Conservation (phyloP, 2,113 vertebrate species). For the Xiphophorus hellerii region DNA sequence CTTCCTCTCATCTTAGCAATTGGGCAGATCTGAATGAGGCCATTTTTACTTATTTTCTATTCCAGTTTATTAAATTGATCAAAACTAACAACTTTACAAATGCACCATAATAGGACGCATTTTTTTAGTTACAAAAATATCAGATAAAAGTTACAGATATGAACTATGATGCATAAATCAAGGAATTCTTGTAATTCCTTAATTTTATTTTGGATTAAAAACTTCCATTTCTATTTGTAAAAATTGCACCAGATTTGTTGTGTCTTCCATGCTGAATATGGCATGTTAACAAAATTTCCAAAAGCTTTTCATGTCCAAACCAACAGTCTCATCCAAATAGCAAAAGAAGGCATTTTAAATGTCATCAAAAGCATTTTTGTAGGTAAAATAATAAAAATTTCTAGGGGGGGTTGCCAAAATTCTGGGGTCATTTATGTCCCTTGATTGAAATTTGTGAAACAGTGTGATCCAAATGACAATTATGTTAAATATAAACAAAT, state of each 20-base stretch:
- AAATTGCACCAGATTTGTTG: not conserved
- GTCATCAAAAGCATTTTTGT: not conserved
- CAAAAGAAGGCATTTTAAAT: not conserved
- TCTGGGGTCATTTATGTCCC: not conserved
- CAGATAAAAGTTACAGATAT: not conserved
- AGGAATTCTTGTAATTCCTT: not conserved
- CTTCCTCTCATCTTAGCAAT: constrained; percentile 8
- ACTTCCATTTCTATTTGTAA: not conserved
- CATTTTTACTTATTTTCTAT: not conserved
- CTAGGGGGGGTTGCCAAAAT: not conserved
- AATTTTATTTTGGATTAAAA: not conserved
- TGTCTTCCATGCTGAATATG: not conserved
- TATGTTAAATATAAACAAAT: not conserved
- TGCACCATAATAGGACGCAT: not conserved
- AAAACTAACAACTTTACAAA: not conserved
- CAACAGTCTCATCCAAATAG: not conserved
- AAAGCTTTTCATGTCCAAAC: not conserved
- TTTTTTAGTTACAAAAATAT: not conserved
- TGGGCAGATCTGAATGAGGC: not conserved
- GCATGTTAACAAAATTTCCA: not conserved
- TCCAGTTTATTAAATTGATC: not conserved
- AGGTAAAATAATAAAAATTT: not conserved
- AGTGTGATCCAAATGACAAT: not conserved
- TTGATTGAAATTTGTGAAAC: not conserved
- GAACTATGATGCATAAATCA: not conserved